Percentiles rank a stretch among this genome's conserved stretches.
phyloP scores from a whole-genome alignment of 2,888 invertebrate genomes.

The Limnephilus marmoratus region DNA sequence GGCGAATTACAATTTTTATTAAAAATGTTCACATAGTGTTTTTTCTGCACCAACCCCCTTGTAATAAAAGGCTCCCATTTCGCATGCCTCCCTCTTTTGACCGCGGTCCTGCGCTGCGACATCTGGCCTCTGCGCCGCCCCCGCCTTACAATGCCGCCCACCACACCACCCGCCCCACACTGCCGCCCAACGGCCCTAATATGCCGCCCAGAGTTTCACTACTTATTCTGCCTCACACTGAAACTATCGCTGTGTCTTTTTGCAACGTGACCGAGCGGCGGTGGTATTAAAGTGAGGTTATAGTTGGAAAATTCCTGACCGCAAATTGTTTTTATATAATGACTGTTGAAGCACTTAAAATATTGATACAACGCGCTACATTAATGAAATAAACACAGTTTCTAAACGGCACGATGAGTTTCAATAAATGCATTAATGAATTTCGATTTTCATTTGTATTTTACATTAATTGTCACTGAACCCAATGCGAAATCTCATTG shows the following conservation, averaged over 20 bases:
- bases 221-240: background rate
- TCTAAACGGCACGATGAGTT: background rate
- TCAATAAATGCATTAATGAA: background rate
- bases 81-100: background rate
- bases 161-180: background rate
- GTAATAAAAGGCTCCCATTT: background rate
- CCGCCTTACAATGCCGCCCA: background rate
- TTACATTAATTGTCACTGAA: background rate
- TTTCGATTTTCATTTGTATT: background rate
- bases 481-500: background rate
- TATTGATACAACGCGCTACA: background rate
- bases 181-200: background rate
- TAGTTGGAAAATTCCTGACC: background rate
- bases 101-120: conserved; percentile 35
- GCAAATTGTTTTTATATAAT: background rate
- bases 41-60: background rate
- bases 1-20: background rate
- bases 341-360: background rate
- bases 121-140: conserved; percentile 21
- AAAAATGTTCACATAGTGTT: background rate
- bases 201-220: conserved; percentile 2
- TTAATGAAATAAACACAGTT: background rate
- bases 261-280: conserved; percentile 30
- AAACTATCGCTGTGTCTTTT: conserved; percentile 45
- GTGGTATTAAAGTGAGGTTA: conserved; percentile 6